Percentiles rank a stretch among this genome's conserved stretches.
Evolutionary conservation across 2,888 invertebrate genomes (phyloP).

Genomic region (Trissoscelio sp.): DNA sequence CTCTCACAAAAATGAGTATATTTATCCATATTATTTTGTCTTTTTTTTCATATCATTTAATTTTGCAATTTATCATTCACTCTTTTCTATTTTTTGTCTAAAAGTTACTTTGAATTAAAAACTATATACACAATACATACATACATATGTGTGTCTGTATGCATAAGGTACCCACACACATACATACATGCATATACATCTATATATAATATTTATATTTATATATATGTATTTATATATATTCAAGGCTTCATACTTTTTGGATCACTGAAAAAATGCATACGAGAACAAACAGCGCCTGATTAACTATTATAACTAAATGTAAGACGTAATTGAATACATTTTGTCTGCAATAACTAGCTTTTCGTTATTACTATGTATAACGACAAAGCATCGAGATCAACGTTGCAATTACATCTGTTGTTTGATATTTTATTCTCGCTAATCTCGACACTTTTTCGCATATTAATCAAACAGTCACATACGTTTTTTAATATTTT

Average conservation of each 20-base stretch:
- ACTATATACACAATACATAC: slow-evolving; percentile 55
- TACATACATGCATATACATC: slow-evolving; percentile 48
- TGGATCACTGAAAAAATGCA: slow-evolving; percentile 46
- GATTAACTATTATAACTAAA: slow-evolving; percentile 51
- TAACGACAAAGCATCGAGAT: slow-evolving; percentile 13
- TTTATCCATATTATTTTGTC: slow-evolving; percentile 23
- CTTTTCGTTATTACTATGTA: slow-evolving; percentile 35
- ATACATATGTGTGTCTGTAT: slow-evolving; percentile 28
- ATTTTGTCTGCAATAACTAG: slow-evolving; percentile 46
- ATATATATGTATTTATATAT: slow-evolving; percentile 43
- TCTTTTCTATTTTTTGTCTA: slow-evolving; percentile 35
- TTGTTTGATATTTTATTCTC: background rate
- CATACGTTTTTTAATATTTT: slow-evolving; percentile 42
- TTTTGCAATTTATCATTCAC: slow-evolving; percentile 11
- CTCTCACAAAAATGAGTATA: slow-evolving; percentile 14
- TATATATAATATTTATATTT: slow-evolving; percentile 60
- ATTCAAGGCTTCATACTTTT: slow-evolving; percentile 58
- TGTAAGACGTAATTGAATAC: slow-evolving; percentile 49
- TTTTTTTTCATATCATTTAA: background rate
- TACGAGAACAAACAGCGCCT: slow-evolving; percentile 44
- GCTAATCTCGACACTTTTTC: slow-evolving; percentile 13
- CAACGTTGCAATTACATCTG: background rate
- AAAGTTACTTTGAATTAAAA: slow-evolving; percentile 53
- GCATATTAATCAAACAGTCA: slow-evolving; percentile 72
- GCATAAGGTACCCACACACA: slow-evolving; percentile 15